Conservation (phyloP, 2,888 invertebrate genomes). For the Leucozona laternaria region DNA sequence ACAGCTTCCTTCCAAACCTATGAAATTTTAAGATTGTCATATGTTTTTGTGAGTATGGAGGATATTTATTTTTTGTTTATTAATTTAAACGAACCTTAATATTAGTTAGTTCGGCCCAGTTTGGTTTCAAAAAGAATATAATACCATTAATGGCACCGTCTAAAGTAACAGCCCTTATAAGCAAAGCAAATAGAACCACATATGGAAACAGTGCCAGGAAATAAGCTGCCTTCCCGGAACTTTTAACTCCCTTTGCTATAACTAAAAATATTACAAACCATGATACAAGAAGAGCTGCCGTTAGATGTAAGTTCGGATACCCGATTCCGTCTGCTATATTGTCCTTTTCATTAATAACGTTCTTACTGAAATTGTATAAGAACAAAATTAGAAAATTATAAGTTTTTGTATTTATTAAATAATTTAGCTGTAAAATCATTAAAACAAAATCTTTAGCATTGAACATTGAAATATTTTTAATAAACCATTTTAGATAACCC, state of each 20-base stretch:
- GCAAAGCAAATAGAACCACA: constrained; percentile 89
- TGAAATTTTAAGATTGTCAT: constrained; percentile 14
- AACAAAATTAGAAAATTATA: neutral
- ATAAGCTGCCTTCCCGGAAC: constrained; percentile 93
- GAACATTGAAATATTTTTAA: too few species aligned
- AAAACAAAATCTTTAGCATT: too few species aligned
- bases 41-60: neutral
- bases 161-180: constrained; percentile 87
- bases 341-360: constrained; percentile 84
- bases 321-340: constrained; percentile 83
- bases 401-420: too few species aligned
- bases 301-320: constrained; percentile 88
- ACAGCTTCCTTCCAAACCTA: constrained; percentile 93
- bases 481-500: too few species aligned
- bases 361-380: constrained; percentile 82
- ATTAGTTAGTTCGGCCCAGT: constrained; percentile 90
- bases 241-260: constrained; percentile 89
- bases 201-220: constrained; percentile 95
- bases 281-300: constrained; percentile 87
- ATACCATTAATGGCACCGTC: constrained; percentile 91
- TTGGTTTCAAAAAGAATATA: constrained; percentile 90
- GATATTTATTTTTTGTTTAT: neutral
- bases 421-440: too few species aligned
- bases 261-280: constrained; percentile 89
- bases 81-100: constrained; percentile 84